Percentiles rank a stretch among this genome's conserved stretches.
Conservation (phyloP, 2,113 vertebrate species). For the Phalacrocorax brasilianus region DNA sequence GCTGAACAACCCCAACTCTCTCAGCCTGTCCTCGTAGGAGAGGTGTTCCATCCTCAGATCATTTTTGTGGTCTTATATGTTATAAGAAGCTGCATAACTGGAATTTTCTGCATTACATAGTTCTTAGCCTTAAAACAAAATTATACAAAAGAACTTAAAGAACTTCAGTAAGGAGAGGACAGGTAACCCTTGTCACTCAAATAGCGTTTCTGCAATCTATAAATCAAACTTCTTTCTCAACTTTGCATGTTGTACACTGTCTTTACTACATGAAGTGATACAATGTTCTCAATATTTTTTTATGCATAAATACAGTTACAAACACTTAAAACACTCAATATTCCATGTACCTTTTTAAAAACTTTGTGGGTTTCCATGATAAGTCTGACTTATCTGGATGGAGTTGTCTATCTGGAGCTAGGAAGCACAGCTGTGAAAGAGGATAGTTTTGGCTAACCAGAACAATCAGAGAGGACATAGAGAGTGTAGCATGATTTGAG, state of each 20-base stretch:
- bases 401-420: neutral
- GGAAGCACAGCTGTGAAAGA: neutral
- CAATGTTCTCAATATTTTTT: neutral
- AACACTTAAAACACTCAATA: neutral
- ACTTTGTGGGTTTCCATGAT: neutral
- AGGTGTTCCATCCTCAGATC: too few species aligned
- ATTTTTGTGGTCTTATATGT: neutral
- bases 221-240: neutral
- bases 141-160: neutral
- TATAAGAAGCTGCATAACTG: neutral
- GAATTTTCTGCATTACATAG: neutral
- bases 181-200: neutral
- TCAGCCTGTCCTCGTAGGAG: too few species aligned
- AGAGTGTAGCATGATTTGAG: neutral
- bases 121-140: neutral
- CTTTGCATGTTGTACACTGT: neutral
- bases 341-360: neutral
- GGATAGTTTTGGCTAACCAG: neutral
- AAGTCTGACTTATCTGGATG: neutral
- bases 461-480: neutral
- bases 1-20: too few species aligned
- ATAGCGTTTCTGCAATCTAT: neutral
- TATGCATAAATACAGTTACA: neutral
- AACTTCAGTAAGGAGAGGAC: neutral
- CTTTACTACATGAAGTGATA: neutral